phyloP scores from a whole-genome alignment of 2,888 invertebrate genomes.

The Rotaria macrura region DNA sequence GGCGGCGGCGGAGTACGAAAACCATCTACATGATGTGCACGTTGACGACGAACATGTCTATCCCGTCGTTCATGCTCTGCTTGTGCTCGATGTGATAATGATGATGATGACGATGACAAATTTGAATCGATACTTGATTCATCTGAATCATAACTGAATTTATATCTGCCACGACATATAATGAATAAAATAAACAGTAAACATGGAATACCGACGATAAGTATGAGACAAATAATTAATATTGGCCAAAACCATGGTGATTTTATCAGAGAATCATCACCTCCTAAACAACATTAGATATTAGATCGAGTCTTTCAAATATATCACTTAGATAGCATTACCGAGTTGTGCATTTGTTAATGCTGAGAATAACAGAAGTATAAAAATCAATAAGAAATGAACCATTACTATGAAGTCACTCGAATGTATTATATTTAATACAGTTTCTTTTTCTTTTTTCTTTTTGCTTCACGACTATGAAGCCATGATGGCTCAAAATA shows the following conservation, averaged over 20 bases:
- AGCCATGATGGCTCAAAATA: neutral
- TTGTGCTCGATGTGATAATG: neutral
- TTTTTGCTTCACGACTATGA: neutral
- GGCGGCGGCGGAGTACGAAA: neutral
- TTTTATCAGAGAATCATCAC: neutral
- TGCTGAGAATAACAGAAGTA: neutral
- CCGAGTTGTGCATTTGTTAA: neutral
- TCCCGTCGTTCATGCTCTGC: too few relatives aligned
- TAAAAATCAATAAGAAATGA: neutral
- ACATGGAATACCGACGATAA: neutral
- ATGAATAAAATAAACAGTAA: neutral
- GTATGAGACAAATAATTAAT: neutral
- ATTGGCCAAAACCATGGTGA: neutral
- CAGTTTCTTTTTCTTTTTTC: neutral
- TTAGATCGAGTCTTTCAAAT: neutral
- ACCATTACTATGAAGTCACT: neutral
- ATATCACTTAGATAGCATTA: neutral
- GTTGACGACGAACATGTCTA: neutral
- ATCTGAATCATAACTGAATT: neutral
- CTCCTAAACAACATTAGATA: too few relatives aligned
- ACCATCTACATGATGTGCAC: neutral
- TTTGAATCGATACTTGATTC: neutral
- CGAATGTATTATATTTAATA: neutral
- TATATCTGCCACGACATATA: neutral
- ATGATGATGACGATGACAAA: neutral